A percentile compares a stretch with the other conserved stretches of the same genome.
phyloP scores from a whole-genome alignment of 2,113 vertebrate genomes.

The Maccullochella peelii region DNA sequence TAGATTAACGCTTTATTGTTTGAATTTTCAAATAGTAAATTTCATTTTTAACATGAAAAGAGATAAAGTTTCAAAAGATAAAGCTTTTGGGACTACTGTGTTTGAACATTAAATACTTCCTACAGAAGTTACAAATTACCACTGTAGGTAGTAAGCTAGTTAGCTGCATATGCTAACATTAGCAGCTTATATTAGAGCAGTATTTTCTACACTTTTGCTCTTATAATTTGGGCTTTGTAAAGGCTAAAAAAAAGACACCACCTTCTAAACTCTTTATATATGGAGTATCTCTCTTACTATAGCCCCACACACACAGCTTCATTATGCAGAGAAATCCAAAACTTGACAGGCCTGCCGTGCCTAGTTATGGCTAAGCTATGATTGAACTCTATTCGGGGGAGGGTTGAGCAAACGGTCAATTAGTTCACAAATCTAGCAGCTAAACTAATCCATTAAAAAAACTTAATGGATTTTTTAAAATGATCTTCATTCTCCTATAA shows the following conservation, averaged over 20 bases:
- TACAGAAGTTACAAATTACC: neutral
- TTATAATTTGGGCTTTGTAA: neutral
- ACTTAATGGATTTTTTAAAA: neutral
- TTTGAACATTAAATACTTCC: too few species aligned
- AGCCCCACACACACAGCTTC: neutral
- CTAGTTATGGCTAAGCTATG: neutral
- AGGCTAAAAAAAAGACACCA: neutral
- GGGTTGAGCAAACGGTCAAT: neutral
- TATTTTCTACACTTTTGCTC: too few species aligned
- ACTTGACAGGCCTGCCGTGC: neutral
- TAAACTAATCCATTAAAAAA: neutral
- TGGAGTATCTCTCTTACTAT: too few species aligned
- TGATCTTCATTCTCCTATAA: neutral
- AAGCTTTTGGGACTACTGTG: neutral
- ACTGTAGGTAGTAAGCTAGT: neutral
- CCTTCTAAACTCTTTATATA: neutral
- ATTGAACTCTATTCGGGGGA: neutral
- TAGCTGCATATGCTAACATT: neutral
- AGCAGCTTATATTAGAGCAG: neutral
- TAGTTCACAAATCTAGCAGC: neutral
- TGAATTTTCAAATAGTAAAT: neutral
- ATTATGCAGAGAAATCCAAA: neutral
- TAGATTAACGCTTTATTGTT: too few species aligned
- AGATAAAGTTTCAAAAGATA: neutral
- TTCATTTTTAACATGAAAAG: neutral